These are phyloP conservation scores for Pseudomyrmex concolor DNA, from an alignment of 1,140 invertebrate genomes.

Conservation along the genomic window DNA sequence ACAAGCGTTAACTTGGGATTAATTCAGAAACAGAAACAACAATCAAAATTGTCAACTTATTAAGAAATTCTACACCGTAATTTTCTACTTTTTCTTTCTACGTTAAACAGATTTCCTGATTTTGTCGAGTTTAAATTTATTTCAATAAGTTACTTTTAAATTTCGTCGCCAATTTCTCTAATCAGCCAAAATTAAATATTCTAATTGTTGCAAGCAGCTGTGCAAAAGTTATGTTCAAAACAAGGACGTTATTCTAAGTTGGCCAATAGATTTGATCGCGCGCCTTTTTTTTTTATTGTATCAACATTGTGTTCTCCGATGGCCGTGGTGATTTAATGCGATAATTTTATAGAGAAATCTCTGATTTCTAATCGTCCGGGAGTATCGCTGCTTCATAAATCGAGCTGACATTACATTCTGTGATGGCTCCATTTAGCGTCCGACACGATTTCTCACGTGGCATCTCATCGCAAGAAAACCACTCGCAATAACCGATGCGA, in stretches of 20 bases:
- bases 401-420: slow-evolving; percentile 12
- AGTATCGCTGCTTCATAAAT: slow-evolving; percentile 36
- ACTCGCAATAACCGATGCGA: slow-evolving; percentile 21
- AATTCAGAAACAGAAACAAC: too few relatives aligned
- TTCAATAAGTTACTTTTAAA: too few relatives aligned
- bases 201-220: too few relatives aligned
- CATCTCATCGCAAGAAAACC: slow-evolving; percentile 25
- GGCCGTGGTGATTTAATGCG: neutral
- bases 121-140: too few relatives aligned
- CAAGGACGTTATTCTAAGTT: neutral
- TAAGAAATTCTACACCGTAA: too few relatives aligned
- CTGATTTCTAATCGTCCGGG: slow-evolving; percentile 22
- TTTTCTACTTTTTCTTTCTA: too few relatives aligned
- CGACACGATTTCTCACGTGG: slow-evolving; percentile 1
- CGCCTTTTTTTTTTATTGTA: neutral
- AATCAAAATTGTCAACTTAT: too few relatives aligned
- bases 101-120: too few relatives aligned
- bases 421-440: slow-evolving; percentile 35
- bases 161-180: too few relatives aligned
- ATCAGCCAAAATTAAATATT: too few relatives aligned
- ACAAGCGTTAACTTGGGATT: too few relatives aligned
- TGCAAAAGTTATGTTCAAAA: too few relatives aligned
- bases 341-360: slow-evolving; percentile 7
- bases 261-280: neutral
- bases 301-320: neutral